Conservation (phyloP, 2,888 invertebrate genomes). For the Arge pagana region DNA sequence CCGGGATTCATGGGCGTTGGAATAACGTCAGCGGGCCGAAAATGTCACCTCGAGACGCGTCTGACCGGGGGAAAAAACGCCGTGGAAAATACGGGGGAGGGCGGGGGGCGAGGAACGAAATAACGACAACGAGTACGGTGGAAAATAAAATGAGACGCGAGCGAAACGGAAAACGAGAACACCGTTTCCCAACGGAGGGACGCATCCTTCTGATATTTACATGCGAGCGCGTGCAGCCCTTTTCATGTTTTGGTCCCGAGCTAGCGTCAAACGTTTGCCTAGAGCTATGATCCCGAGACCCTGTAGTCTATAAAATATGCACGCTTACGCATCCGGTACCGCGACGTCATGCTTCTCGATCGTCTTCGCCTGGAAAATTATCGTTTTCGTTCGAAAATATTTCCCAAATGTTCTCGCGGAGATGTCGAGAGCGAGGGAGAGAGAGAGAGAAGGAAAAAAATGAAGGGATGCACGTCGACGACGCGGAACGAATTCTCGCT, state of each 20-base stretch:
- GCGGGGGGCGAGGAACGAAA: no score
- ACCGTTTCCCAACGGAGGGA: slow-evolving; percentile 5
- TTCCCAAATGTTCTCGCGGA: no score
- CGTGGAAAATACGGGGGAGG: no score
- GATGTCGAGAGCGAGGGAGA: no score
- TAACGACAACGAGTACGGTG: no score
- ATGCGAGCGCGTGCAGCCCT: slow-evolving; percentile 34
- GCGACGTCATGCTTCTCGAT: slow-evolving; percentile 2
- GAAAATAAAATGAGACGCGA: no score
- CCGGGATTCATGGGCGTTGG: no score
- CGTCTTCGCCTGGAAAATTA: not conserved
- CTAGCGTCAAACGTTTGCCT: slow-evolving; percentile 13
- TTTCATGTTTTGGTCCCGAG: slow-evolving; percentile 38
- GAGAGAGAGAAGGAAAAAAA: not conserved
- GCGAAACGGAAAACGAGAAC: no score
- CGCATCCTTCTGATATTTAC: slow-evolving; percentile 31
- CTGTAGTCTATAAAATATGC: slow-evolving; percentile 18
- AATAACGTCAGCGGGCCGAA: not conserved
- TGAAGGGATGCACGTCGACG: no score
- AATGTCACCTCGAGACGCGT: slow-evolving; percentile 18
- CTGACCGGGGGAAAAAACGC: no score
- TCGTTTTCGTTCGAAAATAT: not conserved
- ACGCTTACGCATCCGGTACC: slow-evolving; percentile 12
- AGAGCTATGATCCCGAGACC: not conserved
- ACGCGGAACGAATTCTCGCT: no score